Conservation (phyloP, 2,113 vertebrate genomes). For the Neotoma lepida region DNA sequence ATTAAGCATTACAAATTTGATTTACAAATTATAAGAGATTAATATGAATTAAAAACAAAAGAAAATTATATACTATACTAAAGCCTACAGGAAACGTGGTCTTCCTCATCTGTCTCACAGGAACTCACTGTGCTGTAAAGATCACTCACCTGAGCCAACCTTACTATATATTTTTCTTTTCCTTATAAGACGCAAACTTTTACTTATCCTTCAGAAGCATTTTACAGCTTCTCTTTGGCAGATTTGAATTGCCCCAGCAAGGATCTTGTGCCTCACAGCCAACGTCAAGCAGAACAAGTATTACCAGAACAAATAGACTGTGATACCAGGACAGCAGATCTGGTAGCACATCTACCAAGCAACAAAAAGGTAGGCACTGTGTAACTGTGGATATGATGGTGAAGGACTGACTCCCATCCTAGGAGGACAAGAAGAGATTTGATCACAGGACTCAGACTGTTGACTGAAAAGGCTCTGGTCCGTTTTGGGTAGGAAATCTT, state of each 20-base stretch:
- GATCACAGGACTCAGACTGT: not conserved
- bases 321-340: not conserved
- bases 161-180: not conserved
- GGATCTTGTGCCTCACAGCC: not conserved
- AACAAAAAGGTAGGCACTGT: not conserved
- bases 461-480: not conserved
- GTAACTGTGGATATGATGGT: too few species aligned
- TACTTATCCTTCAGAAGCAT: not conserved
- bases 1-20: not conserved
- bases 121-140: too few species aligned
- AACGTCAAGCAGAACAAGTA: too few species aligned
- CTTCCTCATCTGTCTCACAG: not conserved
- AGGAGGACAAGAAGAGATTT: not conserved
- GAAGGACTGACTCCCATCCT: not conserved
- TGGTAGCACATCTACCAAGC: too few species aligned
- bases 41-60: not conserved
- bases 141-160: not conserved
- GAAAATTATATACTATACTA: not conserved
- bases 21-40: not conserved
- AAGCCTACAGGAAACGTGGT: too few species aligned
- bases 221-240: not conserved
- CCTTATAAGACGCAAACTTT: not conserved
- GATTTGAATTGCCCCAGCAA: not conserved
- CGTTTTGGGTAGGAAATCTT: not conserved
- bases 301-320: not conserved